Conservation (phyloP, 1,140 invertebrate genomes). For the Drosophila watanabei region DNA sequence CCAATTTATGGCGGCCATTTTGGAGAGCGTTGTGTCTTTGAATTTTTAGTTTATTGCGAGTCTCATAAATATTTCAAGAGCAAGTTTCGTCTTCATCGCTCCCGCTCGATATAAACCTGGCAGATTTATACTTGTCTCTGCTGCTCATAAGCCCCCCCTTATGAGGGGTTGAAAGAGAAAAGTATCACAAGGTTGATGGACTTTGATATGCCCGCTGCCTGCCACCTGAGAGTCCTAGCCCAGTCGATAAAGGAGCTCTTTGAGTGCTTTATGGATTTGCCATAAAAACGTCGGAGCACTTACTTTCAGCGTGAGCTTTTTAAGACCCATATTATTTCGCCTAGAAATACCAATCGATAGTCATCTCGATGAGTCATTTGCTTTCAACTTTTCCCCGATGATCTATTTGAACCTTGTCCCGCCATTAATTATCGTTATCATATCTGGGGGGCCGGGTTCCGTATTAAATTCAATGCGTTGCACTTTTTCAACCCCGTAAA, state of each 20-base stretch:
- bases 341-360: slow-evolving; percentile 3
- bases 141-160: too few relatives aligned
- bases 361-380: slow-evolving; percentile 10
- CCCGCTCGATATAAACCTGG: slow-evolving; percentile 37
- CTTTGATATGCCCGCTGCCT: slow-evolving; percentile 45
- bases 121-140: slow-evolving; percentile 15
- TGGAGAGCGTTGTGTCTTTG: slow-evolving; percentile 63
- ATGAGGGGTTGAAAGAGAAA: slow-evolving; percentile 31
- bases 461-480: slow-evolving; percentile 1
- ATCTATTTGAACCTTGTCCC: slow-evolving; percentile 20
- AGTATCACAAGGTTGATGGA: slow-evolving; percentile 33
- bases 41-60: slow-evolving; percentile 64
- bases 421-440: slow-evolving; percentile 31
- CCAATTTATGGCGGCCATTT: slow-evolving; percentile 70
- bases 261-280: slow-evolving; percentile 32
- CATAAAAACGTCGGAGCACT: slow-evolving; percentile 13
- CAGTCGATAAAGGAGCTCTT: slow-evolving; percentile 6
- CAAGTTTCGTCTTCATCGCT: slow-evolving; percentile 49
- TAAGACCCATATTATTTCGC: slow-evolving; percentile 11
- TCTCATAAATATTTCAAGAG: slow-evolving; percentile 73
- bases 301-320: background rate
- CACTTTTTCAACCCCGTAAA: slow-evolving; percentile 4
- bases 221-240: slow-evolving; percentile 41
- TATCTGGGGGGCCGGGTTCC: slow-evolving; percentile 6
- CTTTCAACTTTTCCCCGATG: background rate